These are phyloP conservation scores for Sarcophaga rosellei DNA, from an alignment of 2,888 invertebrate species.

Conservation along the genomic window DNA sequence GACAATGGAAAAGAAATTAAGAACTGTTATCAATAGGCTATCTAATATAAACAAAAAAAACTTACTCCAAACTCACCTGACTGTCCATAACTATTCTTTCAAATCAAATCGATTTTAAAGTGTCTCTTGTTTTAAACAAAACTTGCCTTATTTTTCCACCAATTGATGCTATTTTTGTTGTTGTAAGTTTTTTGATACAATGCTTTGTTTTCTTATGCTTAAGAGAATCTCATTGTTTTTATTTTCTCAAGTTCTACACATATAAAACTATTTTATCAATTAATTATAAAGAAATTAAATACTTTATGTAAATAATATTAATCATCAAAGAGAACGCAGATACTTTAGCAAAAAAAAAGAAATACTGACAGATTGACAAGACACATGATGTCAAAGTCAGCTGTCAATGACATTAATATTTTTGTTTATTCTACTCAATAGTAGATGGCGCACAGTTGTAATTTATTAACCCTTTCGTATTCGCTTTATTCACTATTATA, in stretches of 20 bases:
- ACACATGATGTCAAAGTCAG: not conserved
- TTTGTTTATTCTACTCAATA: not conserved
- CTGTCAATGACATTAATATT: not conserved
- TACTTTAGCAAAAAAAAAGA: not conserved
- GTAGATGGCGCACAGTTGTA: not conserved
- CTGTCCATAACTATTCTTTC: slow-evolving; percentile 76
- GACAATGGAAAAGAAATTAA: not conserved
- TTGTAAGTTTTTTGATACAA: not conserved
- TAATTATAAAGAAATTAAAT: slow-evolving; percentile 3
- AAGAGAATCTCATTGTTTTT: not conserved
- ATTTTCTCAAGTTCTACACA: not conserved
- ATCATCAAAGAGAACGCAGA: slow-evolving; percentile 21
- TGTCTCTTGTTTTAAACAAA: slow-evolving; percentile 14
- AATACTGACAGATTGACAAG: not conserved
- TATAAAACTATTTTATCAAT: not conserved
- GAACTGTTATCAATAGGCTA: slow-evolving; percentile 13
- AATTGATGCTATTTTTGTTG: not conserved
- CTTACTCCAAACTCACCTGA: slow-evolving; percentile 74
- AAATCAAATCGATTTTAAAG: slow-evolving; percentile 41
- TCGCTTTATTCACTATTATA: no score
- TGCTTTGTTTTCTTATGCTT: not conserved
- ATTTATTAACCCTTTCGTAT: no score
- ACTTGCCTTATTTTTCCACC: slow-evolving; percentile 30
- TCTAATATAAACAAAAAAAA: slow-evolving; percentile 30
- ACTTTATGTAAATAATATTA: slow-evolving; percentile 44